phyloP scores from a whole-genome alignment of 2,888 invertebrate genomes.

The Diarsia dahlii region DNA sequence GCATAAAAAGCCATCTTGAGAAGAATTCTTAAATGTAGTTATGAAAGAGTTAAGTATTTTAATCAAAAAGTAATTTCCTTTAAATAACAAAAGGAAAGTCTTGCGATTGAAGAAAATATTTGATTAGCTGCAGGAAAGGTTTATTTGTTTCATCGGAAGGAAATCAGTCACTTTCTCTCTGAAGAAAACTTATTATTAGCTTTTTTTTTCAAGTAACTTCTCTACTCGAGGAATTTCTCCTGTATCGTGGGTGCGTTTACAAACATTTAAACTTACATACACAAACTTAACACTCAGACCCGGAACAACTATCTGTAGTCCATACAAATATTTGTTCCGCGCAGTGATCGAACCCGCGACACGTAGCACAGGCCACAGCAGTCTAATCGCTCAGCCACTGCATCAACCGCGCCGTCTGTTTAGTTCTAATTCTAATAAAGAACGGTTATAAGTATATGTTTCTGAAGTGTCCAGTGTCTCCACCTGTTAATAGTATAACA shows the following conservation, averaged over 20 bases:
- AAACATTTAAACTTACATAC: neutral
- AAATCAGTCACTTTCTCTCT: neutral
- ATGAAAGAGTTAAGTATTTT: slow-evolving; percentile 33
- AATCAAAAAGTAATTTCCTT: slow-evolving; percentile 57
- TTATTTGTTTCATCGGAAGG: slow-evolving; percentile 19
- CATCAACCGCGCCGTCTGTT: too few species aligned
- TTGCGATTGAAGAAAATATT: slow-evolving; percentile 46
- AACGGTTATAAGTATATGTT: too few species aligned
- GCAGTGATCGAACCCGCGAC: too few species aligned
- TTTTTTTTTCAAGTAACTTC: too few species aligned
- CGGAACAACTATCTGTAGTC: too few species aligned
- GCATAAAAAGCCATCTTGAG: slow-evolving; percentile 10
- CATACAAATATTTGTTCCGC: too few species aligned
- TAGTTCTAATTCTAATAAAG: too few species aligned
- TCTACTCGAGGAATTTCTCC: neutral
- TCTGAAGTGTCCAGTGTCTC: too few species aligned
- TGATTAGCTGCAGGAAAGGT: slow-evolving; percentile 35
- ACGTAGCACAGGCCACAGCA: too few species aligned
- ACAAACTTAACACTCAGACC: neutral
- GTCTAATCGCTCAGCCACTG: too few species aligned
- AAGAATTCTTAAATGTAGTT: slow-evolving; percentile 19
- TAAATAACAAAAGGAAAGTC: slow-evolving; percentile 25
- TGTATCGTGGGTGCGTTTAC: too few species aligned
- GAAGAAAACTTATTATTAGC: neutral
- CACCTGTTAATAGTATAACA: too few species aligned